These are phyloP conservation scores for Larimichthys crocea DNA, from an alignment of 2,113 vertebrate genomes.

Conservation along the genomic window DNA sequence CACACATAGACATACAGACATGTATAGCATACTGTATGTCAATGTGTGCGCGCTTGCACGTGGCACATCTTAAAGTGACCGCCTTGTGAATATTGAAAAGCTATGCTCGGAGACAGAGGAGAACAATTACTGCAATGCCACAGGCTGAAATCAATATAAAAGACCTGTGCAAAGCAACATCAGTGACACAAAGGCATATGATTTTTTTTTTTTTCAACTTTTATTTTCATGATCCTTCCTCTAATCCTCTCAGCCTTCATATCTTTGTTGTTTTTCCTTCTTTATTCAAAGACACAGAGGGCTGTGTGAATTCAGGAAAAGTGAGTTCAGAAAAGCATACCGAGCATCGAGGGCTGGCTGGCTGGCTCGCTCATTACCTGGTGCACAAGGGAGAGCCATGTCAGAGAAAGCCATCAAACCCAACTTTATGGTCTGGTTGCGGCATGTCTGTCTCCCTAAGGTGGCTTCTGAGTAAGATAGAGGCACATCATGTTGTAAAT, in stretches of 20 bases:
- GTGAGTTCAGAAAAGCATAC: constrained; percentile 20
- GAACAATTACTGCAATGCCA: constrained; percentile 69
- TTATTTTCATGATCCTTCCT: constrained; percentile 58
- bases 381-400: constrained; percentile 42
- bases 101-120: constrained; percentile 50
- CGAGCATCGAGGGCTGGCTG: constrained; percentile 38
- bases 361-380: constrained; percentile 60
- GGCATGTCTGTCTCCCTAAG: constrained; percentile 35
- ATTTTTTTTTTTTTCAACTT: constrained; percentile 69
- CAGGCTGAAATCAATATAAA: constrained; percentile 65
- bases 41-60: constrained; percentile 20
- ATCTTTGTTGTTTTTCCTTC: constrained; percentile 50
- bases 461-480: constrained; percentile 50
- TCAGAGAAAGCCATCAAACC: constrained; percentile 55
- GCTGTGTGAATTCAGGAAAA: constrained; percentile 27
- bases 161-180: constrained; percentile 36
- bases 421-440: constrained; percentile 48
- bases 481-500: constrained; percentile 60
- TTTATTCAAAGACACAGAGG: constrained; percentile 47
- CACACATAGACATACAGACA: constrained; percentile 16
- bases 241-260: constrained; percentile 58
- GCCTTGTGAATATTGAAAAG: constrained; percentile 57
- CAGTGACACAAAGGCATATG: constrained; percentile 61
- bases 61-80: constrained; percentile 30
- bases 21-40: constrained; percentile 3